Percentiles rank a stretch among this genome's conserved stretches.
Evolutionary conservation across 2,888 invertebrate species (phyloP).

Genomic region (Tenthredo scrophulariae): DNA sequence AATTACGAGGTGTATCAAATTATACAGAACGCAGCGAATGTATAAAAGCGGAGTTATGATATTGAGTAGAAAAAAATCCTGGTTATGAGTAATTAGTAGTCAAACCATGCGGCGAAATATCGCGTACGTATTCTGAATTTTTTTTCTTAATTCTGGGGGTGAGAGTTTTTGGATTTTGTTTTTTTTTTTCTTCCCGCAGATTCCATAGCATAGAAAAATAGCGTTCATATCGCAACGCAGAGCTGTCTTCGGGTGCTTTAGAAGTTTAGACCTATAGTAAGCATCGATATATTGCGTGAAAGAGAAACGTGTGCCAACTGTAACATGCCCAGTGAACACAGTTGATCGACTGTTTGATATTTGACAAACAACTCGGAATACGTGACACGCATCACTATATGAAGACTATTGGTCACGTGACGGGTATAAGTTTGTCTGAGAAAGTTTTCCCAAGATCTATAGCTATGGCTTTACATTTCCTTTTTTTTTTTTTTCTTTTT

Average conservation of each 20-base stretch:
- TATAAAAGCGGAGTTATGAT: not conserved
- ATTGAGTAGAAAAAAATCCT: not conserved
- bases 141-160: not conserved
- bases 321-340: conserved; percentile 37
- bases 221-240: not conserved
- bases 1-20: conserved; percentile 9
- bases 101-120: not conserved
- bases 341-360: conserved; percentile 35
- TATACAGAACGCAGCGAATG: not conserved
- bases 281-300: conserved; percentile 33
- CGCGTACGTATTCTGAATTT: not conserved
- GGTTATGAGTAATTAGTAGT: not conserved
- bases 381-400: conserved; percentile 10
- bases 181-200: not conserved
- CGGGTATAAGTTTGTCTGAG: not conserved
- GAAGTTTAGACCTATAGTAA: too few species aligned
- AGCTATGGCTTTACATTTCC: not conserved
- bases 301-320: conserved; percentile 39
- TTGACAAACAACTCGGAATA: conserved; percentile 20
- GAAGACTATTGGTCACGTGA: not conserved
- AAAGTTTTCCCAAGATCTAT: not conserved
- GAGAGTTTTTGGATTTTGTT: not conserved
- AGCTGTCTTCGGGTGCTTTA: not conserved
- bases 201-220: not conserved
- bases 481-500: not conserved